Evolutionary conservation across 30 jellyfish, hydroid and myxozoan genomes (phyloP).

Genomic region (Catostylus mosaicus): DNA sequence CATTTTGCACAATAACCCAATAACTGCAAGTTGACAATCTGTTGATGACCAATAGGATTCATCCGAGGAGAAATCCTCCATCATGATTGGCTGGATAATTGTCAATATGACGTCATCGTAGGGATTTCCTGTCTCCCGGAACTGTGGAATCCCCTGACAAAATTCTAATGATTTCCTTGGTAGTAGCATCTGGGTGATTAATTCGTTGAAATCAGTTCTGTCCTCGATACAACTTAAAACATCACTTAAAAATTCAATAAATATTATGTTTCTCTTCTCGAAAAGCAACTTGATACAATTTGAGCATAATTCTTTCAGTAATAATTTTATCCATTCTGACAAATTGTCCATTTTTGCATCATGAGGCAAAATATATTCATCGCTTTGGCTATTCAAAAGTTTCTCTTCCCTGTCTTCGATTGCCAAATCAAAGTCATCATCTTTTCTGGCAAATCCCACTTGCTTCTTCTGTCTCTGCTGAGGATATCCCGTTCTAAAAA

Average conservation of each 20-base stretch:
- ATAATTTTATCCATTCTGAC: constrained; percentile 21
- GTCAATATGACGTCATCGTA: background rate
- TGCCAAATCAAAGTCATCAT: constrained; percentile 3
- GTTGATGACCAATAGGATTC: constrained; percentile 50
- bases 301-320: constrained; percentile 3
- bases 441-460: constrained; percentile 7
- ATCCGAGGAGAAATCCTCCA: background rate
- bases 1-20: constrained; percentile 28
- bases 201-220: background rate
- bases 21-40: constrained; percentile 55
- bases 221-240: constrained; percentile 16
- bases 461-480: background rate
- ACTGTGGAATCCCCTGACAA: background rate
- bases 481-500: background rate
- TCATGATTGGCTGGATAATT: constrained; percentile 29
- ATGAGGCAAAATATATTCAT: background rate
- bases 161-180: background rate
- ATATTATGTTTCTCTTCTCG: background rate
- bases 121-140: background rate
- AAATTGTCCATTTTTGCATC: background rate
- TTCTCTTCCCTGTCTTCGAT: background rate
- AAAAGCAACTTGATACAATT: constrained; percentile 22
- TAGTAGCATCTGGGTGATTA: constrained; percentile 7
- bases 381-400: background rate
- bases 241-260: constrained; percentile 27